These are phyloP conservation scores for Neolamprologus falcicula DNA, from an alignment of 2,113 vertebrate species.

Conservation along the genomic window DNA sequence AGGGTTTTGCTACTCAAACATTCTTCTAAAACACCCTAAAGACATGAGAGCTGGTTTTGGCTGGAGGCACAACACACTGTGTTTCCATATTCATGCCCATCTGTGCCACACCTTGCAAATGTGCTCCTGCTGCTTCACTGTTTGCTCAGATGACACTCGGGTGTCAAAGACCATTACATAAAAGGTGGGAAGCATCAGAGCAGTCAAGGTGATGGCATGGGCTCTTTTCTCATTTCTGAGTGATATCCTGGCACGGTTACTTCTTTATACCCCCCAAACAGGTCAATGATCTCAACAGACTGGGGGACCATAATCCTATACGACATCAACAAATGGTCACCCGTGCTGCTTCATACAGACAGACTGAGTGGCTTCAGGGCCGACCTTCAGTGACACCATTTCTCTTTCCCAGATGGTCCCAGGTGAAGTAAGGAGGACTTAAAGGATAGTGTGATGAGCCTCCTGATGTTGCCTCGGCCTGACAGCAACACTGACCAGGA, in stretches of 20 bases:
- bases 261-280: not conserved
- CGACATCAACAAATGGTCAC: conserved; percentile 19
- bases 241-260: not conserved
- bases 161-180: conserved; percentile 42
- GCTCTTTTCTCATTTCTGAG: not conserved
- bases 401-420: conserved; percentile 31
- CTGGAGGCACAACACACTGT: not conserved
- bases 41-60: not conserved
- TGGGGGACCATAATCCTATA: conserved; percentile 15
- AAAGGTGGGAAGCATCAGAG: conserved; percentile 20
- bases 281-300: conserved; percentile 36
- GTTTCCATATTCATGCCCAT: conserved; percentile 67
- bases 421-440: not conserved
- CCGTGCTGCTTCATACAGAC: not conserved
- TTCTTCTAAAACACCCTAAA: not conserved
- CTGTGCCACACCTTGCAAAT: conserved; percentile 52
- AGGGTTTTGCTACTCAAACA: not conserved
- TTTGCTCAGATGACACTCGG: conserved; percentile 33
- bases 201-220: conserved; percentile 27
- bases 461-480: not conserved
- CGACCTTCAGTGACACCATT: conserved; percentile 9
- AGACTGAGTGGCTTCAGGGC: conserved; percentile 29
- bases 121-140: conserved; percentile 45
- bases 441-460: conserved; percentile 5
- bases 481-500: not conserved